Conservation (phyloP, 1,140 invertebrate genomes). For the Drosophila bocqueti region DNA sequence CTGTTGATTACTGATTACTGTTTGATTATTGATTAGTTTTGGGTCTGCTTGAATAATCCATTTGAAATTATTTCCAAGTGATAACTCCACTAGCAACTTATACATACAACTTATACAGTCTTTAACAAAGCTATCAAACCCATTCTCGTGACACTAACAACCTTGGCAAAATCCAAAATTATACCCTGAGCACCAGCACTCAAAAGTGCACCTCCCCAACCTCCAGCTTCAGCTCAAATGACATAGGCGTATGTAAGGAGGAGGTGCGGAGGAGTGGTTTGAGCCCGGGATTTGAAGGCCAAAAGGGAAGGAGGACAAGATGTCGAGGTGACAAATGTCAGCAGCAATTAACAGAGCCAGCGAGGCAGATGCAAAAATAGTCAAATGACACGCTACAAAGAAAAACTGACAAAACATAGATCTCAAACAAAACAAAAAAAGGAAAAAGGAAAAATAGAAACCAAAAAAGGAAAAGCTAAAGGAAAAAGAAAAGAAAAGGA, state of each 20-base stretch:
- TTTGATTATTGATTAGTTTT: too few species aligned
- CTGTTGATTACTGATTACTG: too few species aligned
- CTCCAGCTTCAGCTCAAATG: neutral
- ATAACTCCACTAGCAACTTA: neutral
- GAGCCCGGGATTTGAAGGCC: constrained; percentile 9
- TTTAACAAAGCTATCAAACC: neutral
- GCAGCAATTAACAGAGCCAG: constrained; percentile 75
- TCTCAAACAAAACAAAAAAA: constrained; percentile 7
- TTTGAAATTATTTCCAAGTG: neutral
- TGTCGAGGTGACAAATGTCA: constrained; percentile 60
- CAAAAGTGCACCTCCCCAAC: neutral
- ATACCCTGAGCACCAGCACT: constrained; percentile 10
- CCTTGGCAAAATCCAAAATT: constrained; percentile 16
- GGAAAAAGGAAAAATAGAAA: neutral
- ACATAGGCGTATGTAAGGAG: constrained; percentile 3
- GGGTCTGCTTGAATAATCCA: neutral
- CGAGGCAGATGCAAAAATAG: constrained; percentile 51
- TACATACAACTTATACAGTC: neutral
- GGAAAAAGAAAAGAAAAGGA: neutral
- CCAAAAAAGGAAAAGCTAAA: neutral
- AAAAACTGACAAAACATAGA: constrained; percentile 65
- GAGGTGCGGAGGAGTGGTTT: neutral
- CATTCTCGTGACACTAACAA: neutral
- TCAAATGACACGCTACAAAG: constrained; percentile 63
- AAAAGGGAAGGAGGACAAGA: constrained; percentile 4